phyloP scores from a whole-genome alignment of 2,888 invertebrate species.

The Heterodera filipjevi region DNA sequence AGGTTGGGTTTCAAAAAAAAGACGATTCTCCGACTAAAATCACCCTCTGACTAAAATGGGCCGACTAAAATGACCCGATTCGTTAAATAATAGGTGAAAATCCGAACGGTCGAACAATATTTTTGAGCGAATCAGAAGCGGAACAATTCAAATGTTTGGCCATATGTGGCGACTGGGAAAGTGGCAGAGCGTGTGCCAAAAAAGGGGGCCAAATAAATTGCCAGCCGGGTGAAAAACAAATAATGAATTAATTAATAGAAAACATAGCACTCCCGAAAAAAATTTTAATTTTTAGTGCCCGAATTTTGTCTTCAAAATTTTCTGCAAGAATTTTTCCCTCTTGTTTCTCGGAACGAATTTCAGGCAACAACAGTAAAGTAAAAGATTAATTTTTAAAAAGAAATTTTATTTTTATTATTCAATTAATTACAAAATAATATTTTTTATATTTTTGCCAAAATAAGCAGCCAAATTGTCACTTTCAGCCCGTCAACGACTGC shows the following conservation, averaged over 20 bases:
- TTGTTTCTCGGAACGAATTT: not conserved
- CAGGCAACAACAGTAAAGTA: not conserved
- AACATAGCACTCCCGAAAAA: not conserved
- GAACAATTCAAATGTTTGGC: conserved; percentile 12
- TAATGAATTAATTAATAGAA: not conserved
- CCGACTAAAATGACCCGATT: not conserved
- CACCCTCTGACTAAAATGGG: too few species aligned
- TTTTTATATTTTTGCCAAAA: not conserved
- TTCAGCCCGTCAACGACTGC: too few species aligned
- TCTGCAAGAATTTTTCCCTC: conserved; percentile 22
- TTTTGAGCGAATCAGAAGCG: not conserved
- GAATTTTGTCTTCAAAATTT: conserved; percentile 29
- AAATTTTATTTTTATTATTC: not conserved
- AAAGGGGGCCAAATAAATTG: not conserved
- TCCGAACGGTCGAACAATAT: not conserved
- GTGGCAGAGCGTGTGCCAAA: conserved; percentile 5
- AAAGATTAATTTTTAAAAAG: not conserved
- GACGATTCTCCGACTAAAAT: too few species aligned
- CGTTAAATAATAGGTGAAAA: not conserved
- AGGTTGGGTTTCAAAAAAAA: too few species aligned
- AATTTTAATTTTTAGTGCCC: conserved; percentile 20
- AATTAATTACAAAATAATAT: not conserved
- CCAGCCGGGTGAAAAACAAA: not conserved
- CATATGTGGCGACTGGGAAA: conserved; percentile 23
- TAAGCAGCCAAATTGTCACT: not conserved